Evolutionary conservation across 2,888 invertebrate genomes (phyloP), one percentile per base, ranked within the genome.

Genomic region (Cheilosia vulpina): DNA sequence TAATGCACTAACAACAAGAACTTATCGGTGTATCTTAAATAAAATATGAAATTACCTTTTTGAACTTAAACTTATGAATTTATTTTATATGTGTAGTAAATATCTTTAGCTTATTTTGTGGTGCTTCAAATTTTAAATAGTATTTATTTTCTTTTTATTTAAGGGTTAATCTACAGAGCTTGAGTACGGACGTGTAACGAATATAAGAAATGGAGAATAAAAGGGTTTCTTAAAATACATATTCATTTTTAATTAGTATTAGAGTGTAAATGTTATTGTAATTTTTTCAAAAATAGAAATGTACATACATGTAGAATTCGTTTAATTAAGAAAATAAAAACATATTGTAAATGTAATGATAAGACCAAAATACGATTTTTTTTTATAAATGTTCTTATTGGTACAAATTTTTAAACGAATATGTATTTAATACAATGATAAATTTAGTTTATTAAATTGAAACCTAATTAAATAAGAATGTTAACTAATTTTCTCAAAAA

Each of bases 81-180:
- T 21, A 57, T 38, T 19, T 38, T 41, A 21, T 52, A 17, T 34
- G 6, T 52, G 41, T 72, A 72, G 60, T 62, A 52, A 41, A 60
- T 27, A 4, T 47, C 52, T 50, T 9, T 27, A 50, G 27, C 50
- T 52, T n/a, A n/a, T 27, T 41, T 47, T 43, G n/a, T 50, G 31
- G 63, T 73, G 53, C 63, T 76, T 43, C 11, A 76, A 43, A 72
- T 72, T 43, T 62, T 53, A 71, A 58, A 55, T 0, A n/a, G 9
- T 11, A 11, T 62, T 55, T 75, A 45, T 45, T 58, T 72, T 79
- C 71, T 78, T 78, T 47, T 66, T 47, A 75, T 85, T 85, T 58
- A 77, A 85, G 85, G 85, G 52, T 77, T 85, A 81, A 85, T 77
- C 85, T 81, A 66, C 72, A 72, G 68, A 68, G 65, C 81, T 68